Evolutionary conservation across 37 sponge, comb jelly and placozoan genomes (phyloP).

Genomic region (Chondrilla cf. caribensis): DNA sequence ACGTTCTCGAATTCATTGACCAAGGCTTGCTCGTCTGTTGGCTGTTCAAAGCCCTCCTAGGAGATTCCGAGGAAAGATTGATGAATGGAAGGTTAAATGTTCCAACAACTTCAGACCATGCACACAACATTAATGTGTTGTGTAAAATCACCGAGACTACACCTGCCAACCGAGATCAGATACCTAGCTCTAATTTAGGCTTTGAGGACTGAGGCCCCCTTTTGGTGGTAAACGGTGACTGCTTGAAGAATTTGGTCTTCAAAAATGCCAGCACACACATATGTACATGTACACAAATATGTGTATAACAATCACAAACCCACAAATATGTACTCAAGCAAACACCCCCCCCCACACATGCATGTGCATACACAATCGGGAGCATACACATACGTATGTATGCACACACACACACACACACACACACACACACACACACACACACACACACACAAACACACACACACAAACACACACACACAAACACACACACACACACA

Average conservation of each 20-base stretch:
- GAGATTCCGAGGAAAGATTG: not conserved
- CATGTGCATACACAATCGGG: slow-evolving; percentile 35
- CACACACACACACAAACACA: slow-evolving; percentile 1
- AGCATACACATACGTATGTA: slow-evolving; percentile 30
- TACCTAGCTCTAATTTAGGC: no score
- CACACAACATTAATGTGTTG: no score
- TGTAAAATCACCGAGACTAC: no score
- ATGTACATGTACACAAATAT: no score
- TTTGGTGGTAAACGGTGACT: no score
- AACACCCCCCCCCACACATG: no score
- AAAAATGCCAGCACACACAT: no score
- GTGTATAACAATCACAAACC: no score
- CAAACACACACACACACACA: not conserved
- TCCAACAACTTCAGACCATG: not conserved
- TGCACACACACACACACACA: slow-evolving; percentile 39
- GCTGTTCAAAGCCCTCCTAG: not conserved
- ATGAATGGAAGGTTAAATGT: not conserved
- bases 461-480: not conserved
- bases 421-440: not conserved
- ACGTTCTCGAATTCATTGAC: slow-evolving; percentile 14
- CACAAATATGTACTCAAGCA: no score
- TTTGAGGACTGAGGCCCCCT: no score
- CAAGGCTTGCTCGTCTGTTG: not conserved
- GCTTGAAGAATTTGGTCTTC: no score
- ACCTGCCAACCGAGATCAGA: no score